Conservation (phyloP, 2,113 vertebrate genomes). For the Thymallus thymallus region DNA sequence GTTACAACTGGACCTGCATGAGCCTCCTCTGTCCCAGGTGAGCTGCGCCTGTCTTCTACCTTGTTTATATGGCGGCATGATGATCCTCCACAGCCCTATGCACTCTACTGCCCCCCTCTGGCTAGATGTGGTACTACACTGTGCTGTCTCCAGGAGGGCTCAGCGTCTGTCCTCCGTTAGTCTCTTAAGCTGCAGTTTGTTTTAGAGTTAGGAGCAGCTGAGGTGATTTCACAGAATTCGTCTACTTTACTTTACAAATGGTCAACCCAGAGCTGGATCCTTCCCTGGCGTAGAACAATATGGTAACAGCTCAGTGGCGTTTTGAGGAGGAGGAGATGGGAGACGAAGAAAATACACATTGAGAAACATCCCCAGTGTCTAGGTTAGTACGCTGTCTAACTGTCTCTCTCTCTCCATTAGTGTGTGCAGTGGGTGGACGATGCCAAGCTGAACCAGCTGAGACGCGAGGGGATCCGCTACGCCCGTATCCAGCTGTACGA, state of each 20-base stretch:
- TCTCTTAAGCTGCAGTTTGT: too few relatives aligned
- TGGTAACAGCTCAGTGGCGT: too few relatives aligned
- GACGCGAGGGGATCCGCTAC: constrained; percentile 94
- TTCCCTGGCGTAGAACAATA: too few relatives aligned
- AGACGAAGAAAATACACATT: too few relatives aligned
- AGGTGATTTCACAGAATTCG: too few relatives aligned
- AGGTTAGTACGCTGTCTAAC: too few relatives aligned
- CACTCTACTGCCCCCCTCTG: background rate
- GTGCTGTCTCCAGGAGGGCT: too few relatives aligned
- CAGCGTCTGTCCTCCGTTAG: too few relatives aligned
- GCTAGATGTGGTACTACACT: background rate
- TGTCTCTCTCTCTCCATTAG: constrained; percentile 60
- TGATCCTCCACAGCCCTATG: background rate
- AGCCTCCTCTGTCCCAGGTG: constrained; percentile 95
- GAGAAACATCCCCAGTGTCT: background rate
- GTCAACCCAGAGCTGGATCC: too few relatives aligned
- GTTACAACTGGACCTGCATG: constrained; percentile 92
- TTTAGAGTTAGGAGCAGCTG: too few relatives aligned
- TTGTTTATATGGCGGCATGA: background rate
- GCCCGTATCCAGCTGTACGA: constrained; percentile 93
- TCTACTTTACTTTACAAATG: too few relatives aligned
- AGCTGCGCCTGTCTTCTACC: background rate
- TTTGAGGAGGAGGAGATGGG: too few relatives aligned
- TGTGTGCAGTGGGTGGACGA: constrained; percentile 99
- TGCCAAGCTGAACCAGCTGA: constrained; percentile 97